Conservation (phyloP, 2,888 invertebrate species). For the Apomyelois bistriatella region DNA sequence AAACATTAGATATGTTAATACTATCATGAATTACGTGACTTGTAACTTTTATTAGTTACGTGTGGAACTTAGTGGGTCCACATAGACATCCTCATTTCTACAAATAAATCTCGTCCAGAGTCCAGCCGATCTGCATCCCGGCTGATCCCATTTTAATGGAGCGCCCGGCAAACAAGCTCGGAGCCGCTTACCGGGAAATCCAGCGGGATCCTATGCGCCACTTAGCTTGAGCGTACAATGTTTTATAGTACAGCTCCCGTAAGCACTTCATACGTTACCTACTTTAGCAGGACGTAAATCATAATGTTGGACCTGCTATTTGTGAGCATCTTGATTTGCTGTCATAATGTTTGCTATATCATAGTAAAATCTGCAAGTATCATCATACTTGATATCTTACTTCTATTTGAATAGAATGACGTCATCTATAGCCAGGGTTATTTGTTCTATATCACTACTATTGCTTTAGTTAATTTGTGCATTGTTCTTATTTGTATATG, state of each 20-base stretch:
- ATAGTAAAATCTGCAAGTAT: too few species aligned
- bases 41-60: neutral
- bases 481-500: too few species aligned
- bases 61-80: neutral
- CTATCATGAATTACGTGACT: neutral
- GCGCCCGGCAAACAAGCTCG: constrained; percentile 77
- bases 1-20: neutral
- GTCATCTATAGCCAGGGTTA: too few species aligned
- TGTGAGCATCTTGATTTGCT: neutral
- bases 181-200: constrained; percentile 76
- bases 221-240: constrained; percentile 59
- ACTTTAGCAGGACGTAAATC: constrained; percentile 7
- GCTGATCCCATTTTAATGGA: constrained; percentile 80
- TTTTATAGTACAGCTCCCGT: constrained; percentile 37
- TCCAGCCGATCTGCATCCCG: constrained; percentile 76
- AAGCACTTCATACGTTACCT: constrained; percentile 16
- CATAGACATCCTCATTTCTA: constrained; percentile 34
- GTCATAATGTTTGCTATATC: neutral
- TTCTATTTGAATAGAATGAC: too few species aligned
- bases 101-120: constrained; percentile 42
- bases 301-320: constrained; percentile 15
- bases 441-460: too few species aligned
- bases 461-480: too few species aligned
- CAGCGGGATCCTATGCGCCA: constrained; percentile 68
- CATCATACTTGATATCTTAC: too few species aligned